A percentile compares a stretch with the other conserved stretches of the same genome.
Conservation (phyloP, 2,888 invertebrate genomes). For the Nymphalis polychloros region DNA sequence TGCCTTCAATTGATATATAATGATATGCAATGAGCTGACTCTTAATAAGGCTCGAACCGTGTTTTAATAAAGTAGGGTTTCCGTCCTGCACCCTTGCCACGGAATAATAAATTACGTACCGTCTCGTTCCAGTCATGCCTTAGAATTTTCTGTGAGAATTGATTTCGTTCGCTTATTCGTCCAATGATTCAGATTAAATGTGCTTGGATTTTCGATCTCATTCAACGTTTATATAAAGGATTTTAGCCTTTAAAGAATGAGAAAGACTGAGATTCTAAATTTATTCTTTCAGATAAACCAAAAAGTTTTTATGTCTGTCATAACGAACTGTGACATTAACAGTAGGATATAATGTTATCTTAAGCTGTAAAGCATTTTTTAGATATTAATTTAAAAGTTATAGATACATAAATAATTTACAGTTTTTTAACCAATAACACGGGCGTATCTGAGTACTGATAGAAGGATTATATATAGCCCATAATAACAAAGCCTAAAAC, state of each 20-base stretch:
- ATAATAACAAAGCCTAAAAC: too few relatives aligned
- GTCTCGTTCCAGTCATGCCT: slow-evolving; percentile 19
- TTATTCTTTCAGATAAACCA: not conserved
- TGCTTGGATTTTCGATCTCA: not conserved
- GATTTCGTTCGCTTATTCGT: not conserved
- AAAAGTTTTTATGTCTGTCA: not conserved
- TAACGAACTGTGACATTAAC: too few relatives aligned
- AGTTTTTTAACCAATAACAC: too few relatives aligned
- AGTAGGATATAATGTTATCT: too few relatives aligned
- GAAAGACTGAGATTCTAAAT: not conserved
- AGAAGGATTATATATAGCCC: too few relatives aligned
- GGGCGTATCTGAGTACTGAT: too few relatives aligned
- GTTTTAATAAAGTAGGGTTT: slow-evolving; percentile 11
- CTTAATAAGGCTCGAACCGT: slow-evolving; percentile 1
- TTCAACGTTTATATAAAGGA: not conserved
- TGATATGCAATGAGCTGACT: slow-evolving; percentile 9
- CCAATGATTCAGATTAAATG: slow-evolving; percentile 1
- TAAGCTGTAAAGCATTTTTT: too few relatives aligned
- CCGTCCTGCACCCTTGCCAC: slow-evolving; percentile 10
- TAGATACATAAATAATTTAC: too few relatives aligned
- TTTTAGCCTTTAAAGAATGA: not conserved
- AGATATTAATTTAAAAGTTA: too few relatives aligned
- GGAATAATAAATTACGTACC: slow-evolving; percentile 24
- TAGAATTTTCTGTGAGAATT: slow-evolving; percentile 19
- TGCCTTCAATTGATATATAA: not conserved